Percentiles rank a stretch among this genome's conserved stretches.
Conservation (phyloP, 2,113 vertebrate genomes). For the Spea bombifrons region DNA sequence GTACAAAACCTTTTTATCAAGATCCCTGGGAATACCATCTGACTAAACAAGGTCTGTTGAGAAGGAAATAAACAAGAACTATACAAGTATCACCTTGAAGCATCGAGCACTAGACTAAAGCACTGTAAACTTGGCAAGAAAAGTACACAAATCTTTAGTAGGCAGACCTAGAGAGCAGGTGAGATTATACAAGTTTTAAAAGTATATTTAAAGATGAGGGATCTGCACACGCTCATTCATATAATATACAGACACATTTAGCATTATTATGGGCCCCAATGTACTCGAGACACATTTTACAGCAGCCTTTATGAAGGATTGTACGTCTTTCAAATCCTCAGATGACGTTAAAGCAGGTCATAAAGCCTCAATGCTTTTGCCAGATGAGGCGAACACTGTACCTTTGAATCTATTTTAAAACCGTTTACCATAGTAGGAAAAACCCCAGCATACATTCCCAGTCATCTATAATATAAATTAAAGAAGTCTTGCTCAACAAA, state of each 20-base stretch:
- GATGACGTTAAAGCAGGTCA: neutral
- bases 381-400: neutral
- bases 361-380: neutral
- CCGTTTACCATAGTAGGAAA: constrained; percentile 17
- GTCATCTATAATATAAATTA: neutral
- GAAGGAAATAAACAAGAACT: too few relatives aligned
- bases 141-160: too few relatives aligned
- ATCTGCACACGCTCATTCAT: too few relatives aligned
- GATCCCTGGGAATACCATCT: too few relatives aligned
- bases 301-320: neutral
- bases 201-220: too few relatives aligned
- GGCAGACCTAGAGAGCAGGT: too few relatives aligned
- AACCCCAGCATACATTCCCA: neutral
- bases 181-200: too few relatives aligned
- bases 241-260: neutral
- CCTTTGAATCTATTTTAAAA: constrained; percentile 9
- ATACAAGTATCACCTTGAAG: too few relatives aligned
- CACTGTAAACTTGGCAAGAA: too few relatives aligned
- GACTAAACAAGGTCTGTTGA: too few relatives aligned
- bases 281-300: neutral
- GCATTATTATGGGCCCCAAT: neutral
- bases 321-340: neutral
- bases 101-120: too few relatives aligned
- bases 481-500: neutral
- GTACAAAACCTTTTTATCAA: too few relatives aligned